Evolutionary conservation across 2,888 invertebrate species (phyloP), one percentile per base, ranked within the genome.

Genomic region (Drosophila subquinaria): DNA sequence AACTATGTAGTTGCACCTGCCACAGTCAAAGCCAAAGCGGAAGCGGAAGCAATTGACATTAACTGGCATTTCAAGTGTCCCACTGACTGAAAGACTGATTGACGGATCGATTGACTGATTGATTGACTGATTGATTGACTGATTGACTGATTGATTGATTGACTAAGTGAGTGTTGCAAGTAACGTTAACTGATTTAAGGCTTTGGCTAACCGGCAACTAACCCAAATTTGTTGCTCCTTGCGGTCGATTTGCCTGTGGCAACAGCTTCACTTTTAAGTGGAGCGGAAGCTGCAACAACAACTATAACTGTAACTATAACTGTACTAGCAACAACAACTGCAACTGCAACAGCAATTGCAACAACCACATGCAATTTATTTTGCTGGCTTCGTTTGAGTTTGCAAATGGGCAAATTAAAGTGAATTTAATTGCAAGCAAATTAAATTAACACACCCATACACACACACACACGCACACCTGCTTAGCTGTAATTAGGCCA

Each of bases 1-100:
- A 10, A 5, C 27, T 27, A n/a, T n/a, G n/a, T n/a, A 15, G 5
- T 15, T 15, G 15, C 27, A 27, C 42, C 15, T 55, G 30, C 13
- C 30, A 4, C 52, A 13, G 17, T 3, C 35, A 4, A 13, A 38
- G 52, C 42, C 64, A 50, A 67, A 76, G 66, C 83, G 79, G 74
- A 81, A 81, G 43, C 74, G 84, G 84, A 84, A 74, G 71, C 60
- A 79, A 79, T 81, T 75, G 69, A 82, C 42, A 27, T 27, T 38
- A 48, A 48, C 47, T 50, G 23, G 52, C 38, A 56, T 51, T n/a
- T 30, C 27, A 20, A 47, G 30, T 48, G 45, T 47, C 40, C 52
- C 61, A 62, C 17, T 8, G n/a, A 40, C 52, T 27, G 38, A 50
- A 2, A 8, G 27, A 40, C 23, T 15, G 42, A 5, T 27, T n/a